Conservation (phyloP, 2,888 invertebrate genomes). For the Acanthoscelides obtectus region DNA sequence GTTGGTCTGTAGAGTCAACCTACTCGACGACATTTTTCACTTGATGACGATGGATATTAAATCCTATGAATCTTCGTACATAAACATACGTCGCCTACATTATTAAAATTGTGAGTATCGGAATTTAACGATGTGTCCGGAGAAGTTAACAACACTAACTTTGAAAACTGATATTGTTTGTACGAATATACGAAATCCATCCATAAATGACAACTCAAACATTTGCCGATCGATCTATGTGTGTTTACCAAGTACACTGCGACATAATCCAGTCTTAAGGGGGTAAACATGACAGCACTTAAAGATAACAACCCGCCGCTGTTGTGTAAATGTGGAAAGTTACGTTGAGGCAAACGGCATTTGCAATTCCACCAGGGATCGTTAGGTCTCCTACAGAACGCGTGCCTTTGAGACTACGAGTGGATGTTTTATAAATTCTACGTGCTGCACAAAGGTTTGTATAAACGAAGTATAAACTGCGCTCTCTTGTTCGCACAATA, state of each 20-base stretch:
- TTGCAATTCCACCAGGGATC: background rate
- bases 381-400: background rate
- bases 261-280: background rate
- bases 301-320: background rate
- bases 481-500: background rate
- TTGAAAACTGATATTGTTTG: too few relatives aligned
- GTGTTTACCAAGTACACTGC: background rate
- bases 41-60: too few relatives aligned
- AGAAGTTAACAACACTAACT: too few relatives aligned
- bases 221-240: background rate
- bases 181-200: background rate
- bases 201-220: background rate
- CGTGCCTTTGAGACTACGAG: background rate
- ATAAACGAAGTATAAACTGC: background rate
- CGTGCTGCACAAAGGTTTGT: background rate
- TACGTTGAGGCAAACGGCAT: background rate
- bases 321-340: background rate
- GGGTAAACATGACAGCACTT: background rate
- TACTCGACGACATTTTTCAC: too few relatives aligned
- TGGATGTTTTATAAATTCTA: background rate
- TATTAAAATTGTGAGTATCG: too few relatives aligned
- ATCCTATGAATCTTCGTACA: too few relatives aligned
- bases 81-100: too few relatives aligned
- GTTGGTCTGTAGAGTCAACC: too few relatives aligned
- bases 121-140: too few relatives aligned